Conservation (phyloP, 2,797 vertebrate species). For the Jordanella pulchra region DNA sequence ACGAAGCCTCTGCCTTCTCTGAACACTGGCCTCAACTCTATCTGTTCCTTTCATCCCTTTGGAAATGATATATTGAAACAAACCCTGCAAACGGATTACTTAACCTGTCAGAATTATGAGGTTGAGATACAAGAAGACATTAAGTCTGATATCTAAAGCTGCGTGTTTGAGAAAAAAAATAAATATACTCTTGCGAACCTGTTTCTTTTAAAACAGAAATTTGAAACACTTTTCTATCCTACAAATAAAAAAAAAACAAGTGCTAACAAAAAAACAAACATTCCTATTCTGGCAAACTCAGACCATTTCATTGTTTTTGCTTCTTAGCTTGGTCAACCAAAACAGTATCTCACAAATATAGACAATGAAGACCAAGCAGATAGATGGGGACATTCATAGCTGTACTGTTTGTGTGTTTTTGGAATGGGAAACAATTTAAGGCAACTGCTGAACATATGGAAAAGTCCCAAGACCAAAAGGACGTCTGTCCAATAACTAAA, state of each 20-base stretch:
- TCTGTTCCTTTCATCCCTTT: no score
- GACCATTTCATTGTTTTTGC: not conserved
- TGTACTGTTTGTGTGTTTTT: constrained; percentile 38
- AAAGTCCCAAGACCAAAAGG: constrained; percentile 70
- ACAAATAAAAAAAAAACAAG: no score
- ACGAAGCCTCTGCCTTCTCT: not conserved
- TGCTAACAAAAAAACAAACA: constrained; percentile 9
- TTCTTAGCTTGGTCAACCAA: no score
- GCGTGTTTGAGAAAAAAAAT: not conserved
- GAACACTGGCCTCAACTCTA: not conserved
- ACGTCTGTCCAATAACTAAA: constrained; percentile 52
- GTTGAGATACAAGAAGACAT: not conserved
- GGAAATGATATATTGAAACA: not conserved
- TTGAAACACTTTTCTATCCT: no score
- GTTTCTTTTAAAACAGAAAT: not conserved
- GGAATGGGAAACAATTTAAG: constrained; percentile 83
- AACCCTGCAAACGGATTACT: not conserved
- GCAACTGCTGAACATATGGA: constrained; percentile 74
- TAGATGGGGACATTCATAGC: constrained; percentile 75
- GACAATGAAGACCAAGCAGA: not conserved
- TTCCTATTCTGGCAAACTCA: constrained; percentile 50
- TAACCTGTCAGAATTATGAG: not conserved
- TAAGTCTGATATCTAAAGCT: not conserved
- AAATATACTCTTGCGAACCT: not conserved
- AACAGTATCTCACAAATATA: not conserved